These are phyloP conservation scores for Aegotheles bennettii DNA, from an alignment of 2,113 vertebrate genomes.

Conservation along the genomic window DNA sequence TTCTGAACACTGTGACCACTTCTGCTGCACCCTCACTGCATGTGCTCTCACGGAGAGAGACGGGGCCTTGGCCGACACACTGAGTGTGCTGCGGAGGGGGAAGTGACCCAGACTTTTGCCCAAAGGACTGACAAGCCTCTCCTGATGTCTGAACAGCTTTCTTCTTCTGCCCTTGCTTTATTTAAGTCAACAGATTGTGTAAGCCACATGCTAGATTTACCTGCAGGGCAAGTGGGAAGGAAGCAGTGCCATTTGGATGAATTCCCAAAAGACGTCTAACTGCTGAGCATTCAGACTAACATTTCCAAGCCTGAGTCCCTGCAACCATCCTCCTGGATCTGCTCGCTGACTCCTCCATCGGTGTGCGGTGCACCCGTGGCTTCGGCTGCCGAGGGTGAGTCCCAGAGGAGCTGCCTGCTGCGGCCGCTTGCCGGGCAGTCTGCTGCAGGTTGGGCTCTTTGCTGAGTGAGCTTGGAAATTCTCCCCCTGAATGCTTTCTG, in stretches of 20 bases:
- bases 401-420: background rate
- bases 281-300: background rate
- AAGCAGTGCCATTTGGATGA: conserved; percentile 45
- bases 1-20: background rate
- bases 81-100: accelerated
- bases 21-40: background rate
- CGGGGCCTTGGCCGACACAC: background rate
- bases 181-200: conserved; percentile 60
- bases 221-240: conserved; percentile 54
- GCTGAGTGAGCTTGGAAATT: background rate
- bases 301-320: background rate
- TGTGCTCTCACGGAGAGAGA: accelerated
- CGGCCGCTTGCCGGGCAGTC: background rate
- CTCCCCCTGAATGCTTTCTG: background rate
- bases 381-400: background rate
- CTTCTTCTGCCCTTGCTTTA: conserved; percentile 38
- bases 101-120: conserved; percentile 35
- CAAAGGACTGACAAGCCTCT: conserved; percentile 44
- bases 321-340: background rate
- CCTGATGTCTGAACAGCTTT: conserved; percentile 50
- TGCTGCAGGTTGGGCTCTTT: background rate
- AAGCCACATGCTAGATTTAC: conserved; percentile 57
- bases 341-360: background rate
- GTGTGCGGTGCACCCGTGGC: accelerated
- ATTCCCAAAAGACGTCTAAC: conserved; percentile 30